Evolutionary conservation across 2,113 vertebrate genomes (phyloP).

Genomic region (Cyphomyrus plagiostoma): DNA sequence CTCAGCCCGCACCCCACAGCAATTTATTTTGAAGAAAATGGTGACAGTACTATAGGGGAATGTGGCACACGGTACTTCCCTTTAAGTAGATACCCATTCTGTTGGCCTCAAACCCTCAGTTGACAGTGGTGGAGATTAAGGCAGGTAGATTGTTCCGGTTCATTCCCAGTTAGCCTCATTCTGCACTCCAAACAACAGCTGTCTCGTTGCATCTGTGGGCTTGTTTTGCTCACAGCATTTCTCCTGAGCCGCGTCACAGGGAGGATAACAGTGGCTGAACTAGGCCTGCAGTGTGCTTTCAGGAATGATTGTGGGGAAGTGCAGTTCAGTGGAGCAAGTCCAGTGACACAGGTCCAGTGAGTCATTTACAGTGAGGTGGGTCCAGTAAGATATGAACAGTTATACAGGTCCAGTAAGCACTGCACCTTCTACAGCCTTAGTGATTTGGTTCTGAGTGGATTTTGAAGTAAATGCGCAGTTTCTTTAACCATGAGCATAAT

Average conservation of each 20-base stretch:
- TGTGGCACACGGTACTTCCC: slow-evolving; percentile 15
- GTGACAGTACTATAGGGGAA: slow-evolving; percentile 31
- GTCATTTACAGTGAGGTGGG: neutral
- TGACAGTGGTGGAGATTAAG: slow-evolving; percentile 56
- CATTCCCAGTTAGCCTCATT: slow-evolving; percentile 29
- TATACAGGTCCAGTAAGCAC: neutral
- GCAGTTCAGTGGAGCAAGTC: neutral
- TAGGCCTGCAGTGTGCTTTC: slow-evolving; percentile 15
- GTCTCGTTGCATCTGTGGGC: slow-evolving; percentile 16
- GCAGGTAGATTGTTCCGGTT: slow-evolving; percentile 32
- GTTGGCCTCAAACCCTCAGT: slow-evolving; percentile 49
- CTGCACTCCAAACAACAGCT: slow-evolving; percentile 41
- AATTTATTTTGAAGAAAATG: slow-evolving; percentile 38
- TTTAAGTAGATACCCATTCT: slow-evolving; percentile 50
- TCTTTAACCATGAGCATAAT: slow-evolving; percentile 43
- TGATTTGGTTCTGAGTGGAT: neutral
- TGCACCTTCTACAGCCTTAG: neutral
- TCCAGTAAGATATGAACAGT: neutral
- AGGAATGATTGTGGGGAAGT: neutral
- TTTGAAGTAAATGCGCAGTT: neutral
- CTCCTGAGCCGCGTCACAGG: neutral
- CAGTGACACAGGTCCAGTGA: neutral
- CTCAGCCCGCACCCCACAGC: slow-evolving; percentile 18
- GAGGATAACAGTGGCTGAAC: neutral
- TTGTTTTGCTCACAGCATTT: neutral